Base-by-base conservation (phyloP, 2,888 invertebrate genomes). In the Sarcophaga caerulescens region DNA sequence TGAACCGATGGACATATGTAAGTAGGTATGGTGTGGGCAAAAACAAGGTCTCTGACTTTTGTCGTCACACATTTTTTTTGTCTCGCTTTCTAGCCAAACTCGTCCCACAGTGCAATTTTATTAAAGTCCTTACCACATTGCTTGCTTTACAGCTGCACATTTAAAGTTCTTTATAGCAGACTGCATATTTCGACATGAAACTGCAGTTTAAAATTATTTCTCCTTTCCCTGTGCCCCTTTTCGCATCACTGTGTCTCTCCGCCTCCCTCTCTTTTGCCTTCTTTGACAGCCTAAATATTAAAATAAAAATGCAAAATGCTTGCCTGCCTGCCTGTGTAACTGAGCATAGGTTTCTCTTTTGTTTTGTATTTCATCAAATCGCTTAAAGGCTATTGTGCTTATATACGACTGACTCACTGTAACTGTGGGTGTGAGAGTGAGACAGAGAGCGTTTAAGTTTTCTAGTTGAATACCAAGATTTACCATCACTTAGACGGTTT, bases 331-430 rank as follows among this genome's bases (percentile, higher is more conserved):
- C 14, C 44, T 78, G 19, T 63, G 35, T 79, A 17, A 23, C 44
- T 70, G 19, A n/a, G 71, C 57, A 35, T 70, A 19, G 73, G 35
- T 44, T 35, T 35, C 35, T 35, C 19, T 59, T 14, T 68, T 76
- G 35, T 52, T 17, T 19, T 65, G 44, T n/a, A 63, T 68, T 83
- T 77, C 47, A 75, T n/a, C 52, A 57, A 57, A 68, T 23, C 57
- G 81, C 83, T 71, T 83, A 66, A 74, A 80, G 75, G 70, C 60
- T 60, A 66, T 80, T 70, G 25, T 62, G 25, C 59, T 12, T 69
- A 14, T 47, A 45, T 68, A 47, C 1, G 52, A 0, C 52, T 4
- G 3, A 4, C 17, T 12, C 2, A 11, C 21, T 76, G 44, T 44
- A 10, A 4, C 59, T 74, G 60, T 44, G 44, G 35, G 23, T 70